These are phyloP conservation scores for Notechis scutatus DNA, from an alignment of 2,113 vertebrate species.

Conservation along the genomic window DNA sequence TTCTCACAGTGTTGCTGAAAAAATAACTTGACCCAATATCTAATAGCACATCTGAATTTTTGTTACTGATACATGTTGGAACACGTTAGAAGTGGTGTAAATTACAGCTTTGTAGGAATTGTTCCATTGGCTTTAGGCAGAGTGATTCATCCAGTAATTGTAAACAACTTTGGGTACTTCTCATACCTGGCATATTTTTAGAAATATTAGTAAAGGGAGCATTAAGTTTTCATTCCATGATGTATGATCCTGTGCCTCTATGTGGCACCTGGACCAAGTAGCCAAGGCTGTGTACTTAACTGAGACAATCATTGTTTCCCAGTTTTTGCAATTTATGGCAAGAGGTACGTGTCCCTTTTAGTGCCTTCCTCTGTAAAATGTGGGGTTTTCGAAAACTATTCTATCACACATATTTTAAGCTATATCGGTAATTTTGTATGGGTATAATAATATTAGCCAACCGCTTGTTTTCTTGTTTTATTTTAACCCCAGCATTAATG, in stretches of 20 bases:
- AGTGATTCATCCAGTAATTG: background rate
- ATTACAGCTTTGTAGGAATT: background rate
- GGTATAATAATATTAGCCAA: constrained; percentile 18
- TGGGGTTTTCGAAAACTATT: background rate
- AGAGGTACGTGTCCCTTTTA: background rate
- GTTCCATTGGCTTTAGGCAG: background rate
- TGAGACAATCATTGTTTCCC: background rate
- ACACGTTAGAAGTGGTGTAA: background rate
- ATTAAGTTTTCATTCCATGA: too few species aligned
- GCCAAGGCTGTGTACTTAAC: background rate
- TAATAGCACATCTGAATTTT: background rate
- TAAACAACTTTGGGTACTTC: background rate
- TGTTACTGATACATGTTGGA: background rate
- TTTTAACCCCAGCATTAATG: constrained; percentile 87
- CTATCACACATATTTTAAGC: background rate
- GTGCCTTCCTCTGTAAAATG: background rate
- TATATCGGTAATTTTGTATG: background rate
- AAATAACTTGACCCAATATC: background rate
- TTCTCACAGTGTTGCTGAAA: background rate
- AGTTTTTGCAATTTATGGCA: background rate
- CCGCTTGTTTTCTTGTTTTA: constrained; percentile 36
- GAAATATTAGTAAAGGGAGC: background rate
- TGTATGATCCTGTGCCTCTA: background rate
- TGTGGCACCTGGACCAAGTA: background rate
- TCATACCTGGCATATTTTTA: background rate